Conservation (phyloP, 2,113 vertebrate genomes). For the Siniperca knerii region DNA sequence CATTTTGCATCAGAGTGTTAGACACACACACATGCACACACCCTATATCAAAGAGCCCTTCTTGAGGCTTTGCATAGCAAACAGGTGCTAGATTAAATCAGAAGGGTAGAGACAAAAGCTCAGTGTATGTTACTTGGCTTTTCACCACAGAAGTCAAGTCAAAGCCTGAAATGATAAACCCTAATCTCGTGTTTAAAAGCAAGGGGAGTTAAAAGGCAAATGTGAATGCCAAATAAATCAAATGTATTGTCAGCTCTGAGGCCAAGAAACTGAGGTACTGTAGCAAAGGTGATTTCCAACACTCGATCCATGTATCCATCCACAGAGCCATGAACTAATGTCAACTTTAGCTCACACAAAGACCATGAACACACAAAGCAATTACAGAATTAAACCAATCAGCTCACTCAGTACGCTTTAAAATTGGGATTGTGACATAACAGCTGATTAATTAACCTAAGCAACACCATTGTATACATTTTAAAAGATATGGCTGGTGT, state of each 20-base stretch:
- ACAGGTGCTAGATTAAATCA: constrained; percentile 81
- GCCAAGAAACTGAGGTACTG: constrained; percentile 8
- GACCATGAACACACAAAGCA: not conserved
- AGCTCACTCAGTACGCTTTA: not conserved
- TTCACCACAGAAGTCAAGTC: constrained; percentile 66
- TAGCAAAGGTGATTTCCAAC: constrained; percentile 22
- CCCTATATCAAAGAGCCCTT: constrained; percentile 77
- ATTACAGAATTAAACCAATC: not conserved
- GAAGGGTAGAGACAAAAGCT: constrained; percentile 71
- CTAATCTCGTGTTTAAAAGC: constrained; percentile 36
- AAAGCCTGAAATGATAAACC: constrained; percentile 69
- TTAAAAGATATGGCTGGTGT: too few species aligned
- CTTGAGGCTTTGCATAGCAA: constrained; percentile 76
- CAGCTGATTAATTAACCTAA: not conserved
- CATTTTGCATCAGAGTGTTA: constrained; percentile 47
- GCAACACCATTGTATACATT: not conserved
- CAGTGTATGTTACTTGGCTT: constrained; percentile 74
- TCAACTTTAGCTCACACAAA: not conserved
- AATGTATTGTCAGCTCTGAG: not conserved
- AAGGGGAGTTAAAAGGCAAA: constrained; percentile 37
- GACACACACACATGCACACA: constrained; percentile 35
- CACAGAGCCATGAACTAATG: not conserved
- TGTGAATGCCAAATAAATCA: constrained; percentile 44
- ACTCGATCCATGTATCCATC: not conserved
- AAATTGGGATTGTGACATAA: not conserved